A percentile compares a stretch with the other conserved stretches of the same genome.
These are phyloP conservation scores for Andrena cerasifolii DNA, from an alignment of 1,140 invertebrate genomes.

Conservation along the genomic window DNA sequence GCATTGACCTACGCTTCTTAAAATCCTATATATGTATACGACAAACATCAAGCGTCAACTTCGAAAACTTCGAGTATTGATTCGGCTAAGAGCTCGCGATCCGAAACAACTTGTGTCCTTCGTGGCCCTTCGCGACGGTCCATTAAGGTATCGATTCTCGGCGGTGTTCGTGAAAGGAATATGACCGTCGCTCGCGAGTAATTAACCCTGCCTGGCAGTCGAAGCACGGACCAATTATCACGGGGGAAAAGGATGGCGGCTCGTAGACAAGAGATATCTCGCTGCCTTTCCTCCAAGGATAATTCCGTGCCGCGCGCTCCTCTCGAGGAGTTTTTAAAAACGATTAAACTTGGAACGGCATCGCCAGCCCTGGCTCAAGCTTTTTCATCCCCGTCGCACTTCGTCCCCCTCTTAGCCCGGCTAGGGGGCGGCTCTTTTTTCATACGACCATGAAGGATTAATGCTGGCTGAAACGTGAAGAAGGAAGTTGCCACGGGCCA, in stretches of 20 bases:
- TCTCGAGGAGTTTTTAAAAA: slow-evolving; percentile 49
- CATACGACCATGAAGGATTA: slow-evolving; percentile 42
- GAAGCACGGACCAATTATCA: slow-evolving; percentile 25
- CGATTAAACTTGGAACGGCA: slow-evolving; percentile 45
- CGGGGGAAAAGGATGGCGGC: neutral
- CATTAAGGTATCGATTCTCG: slow-evolving; percentile 12
- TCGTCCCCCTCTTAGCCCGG: neutral
- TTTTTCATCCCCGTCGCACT: slow-evolving; percentile 1
- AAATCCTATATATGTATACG: no score
- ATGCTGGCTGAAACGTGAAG: slow-evolving; percentile 36
- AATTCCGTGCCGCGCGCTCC: slow-evolving; percentile 26
- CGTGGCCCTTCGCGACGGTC: neutral
- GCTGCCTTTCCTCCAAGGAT: slow-evolving; percentile 1
- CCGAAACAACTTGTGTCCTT: neutral
- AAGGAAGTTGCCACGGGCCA: slow-evolving; percentile 31
- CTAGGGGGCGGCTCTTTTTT: neutral
- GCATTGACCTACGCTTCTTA: no score
- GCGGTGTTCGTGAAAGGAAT: neutral
- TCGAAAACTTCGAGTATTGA: no score
- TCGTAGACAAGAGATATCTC: slow-evolving; percentile 15
- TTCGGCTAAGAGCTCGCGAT: neutral
- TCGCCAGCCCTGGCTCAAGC: neutral
- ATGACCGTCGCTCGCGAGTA: slow-evolving; percentile 13
- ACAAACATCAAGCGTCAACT: no score
- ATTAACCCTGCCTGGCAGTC: slow-evolving; percentile 17